Conservation (phyloP, 2,797 vertebrate genomes). For the Dendrocincla fuliginosa region DNA sequence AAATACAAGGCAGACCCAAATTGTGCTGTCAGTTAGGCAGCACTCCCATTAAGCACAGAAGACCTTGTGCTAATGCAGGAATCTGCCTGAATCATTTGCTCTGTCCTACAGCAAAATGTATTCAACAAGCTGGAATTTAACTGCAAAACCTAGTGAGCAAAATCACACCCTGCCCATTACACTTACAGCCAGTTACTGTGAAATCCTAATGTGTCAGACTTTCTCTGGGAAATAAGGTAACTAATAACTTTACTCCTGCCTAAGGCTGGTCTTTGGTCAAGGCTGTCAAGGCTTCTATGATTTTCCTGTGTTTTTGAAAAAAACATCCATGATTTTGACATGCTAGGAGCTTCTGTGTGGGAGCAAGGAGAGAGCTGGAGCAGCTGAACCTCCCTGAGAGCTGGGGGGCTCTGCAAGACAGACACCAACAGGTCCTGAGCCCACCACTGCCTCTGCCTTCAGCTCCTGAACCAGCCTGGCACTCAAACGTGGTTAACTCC, state of each 20-base stretch:
- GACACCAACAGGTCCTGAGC: background rate
- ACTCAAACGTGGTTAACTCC: background rate
- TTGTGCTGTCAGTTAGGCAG: slow-evolving; percentile 34
- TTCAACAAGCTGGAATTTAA: slow-evolving; percentile 49
- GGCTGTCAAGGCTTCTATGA: slow-evolving; percentile 63
- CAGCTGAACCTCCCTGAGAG: background rate
- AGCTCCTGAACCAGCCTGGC: background rate
- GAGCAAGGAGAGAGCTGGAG: slow-evolving; percentile 9
- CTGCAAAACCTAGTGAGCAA: slow-evolving; percentile 33
- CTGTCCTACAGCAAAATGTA: slow-evolving; percentile 63
- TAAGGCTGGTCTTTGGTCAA: slow-evolving; percentile 72
- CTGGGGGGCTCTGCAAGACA: background rate
- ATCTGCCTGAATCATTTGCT: slow-evolving; percentile 32
- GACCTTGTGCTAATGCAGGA: slow-evolving; percentile 31
- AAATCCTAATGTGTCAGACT: slow-evolving; percentile 70
- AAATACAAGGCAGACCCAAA: slow-evolving; percentile 14
- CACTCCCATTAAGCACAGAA: slow-evolving; percentile 29
- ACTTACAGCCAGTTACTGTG: slow-evolving; percentile 52
- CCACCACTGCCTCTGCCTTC: background rate
- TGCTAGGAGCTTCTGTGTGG: background rate
- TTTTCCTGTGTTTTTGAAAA: slow-evolving; percentile 24
- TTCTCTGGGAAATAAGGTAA: slow-evolving; percentile 55
- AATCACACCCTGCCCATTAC: slow-evolving; percentile 65
- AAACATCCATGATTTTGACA: slow-evolving; percentile 44
- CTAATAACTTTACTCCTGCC: slow-evolving; percentile 70